Evolutionary conservation across 2,113 vertebrate genomes (phyloP).

Genomic region (Ctenomys sociabilis): DNA sequence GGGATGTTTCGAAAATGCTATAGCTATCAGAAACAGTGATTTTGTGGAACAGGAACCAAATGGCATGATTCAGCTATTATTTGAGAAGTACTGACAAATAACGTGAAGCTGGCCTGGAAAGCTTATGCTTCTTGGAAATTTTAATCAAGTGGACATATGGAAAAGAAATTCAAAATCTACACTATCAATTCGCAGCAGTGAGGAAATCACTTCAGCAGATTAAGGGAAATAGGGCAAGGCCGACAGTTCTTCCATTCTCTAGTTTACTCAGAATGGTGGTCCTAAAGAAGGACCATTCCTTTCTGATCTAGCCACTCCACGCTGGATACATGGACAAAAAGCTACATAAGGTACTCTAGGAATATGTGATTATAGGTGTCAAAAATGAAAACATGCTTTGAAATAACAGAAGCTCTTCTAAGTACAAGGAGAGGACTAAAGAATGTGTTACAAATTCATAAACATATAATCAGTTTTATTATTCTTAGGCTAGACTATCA

Average conservation of each 20-base stretch:
- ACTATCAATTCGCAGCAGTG: neutral
- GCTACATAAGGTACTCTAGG: neutral
- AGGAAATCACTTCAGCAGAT: neutral
- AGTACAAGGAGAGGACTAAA: neutral
- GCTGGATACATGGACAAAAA: neutral
- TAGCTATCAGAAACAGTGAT: neutral
- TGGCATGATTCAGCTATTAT: neutral
- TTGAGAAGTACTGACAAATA: neutral
- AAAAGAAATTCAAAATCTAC: neutral
- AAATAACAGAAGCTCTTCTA: neutral
- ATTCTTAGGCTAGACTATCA: slow-evolving; percentile 60
- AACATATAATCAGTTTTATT: slow-evolving; percentile 70
- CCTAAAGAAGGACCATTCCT: neutral
- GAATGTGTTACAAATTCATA: slow-evolving; percentile 41
- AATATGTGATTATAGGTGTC: neutral
- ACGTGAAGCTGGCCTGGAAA: neutral
- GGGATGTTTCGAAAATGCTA: neutral
- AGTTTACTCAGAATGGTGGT: too few relatives aligned
- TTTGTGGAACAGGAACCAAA: neutral
- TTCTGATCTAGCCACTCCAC: neutral
- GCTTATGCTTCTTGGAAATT: neutral
- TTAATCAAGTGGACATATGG: neutral
- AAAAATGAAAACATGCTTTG: neutral
- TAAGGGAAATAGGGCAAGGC: neutral
- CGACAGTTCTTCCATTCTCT: neutral